Evolutionary conservation across 1,140 invertebrate genomes (phyloP), one percentile per base, ranked within the genome.

Genomic region (Cotesia typhae): DNA sequence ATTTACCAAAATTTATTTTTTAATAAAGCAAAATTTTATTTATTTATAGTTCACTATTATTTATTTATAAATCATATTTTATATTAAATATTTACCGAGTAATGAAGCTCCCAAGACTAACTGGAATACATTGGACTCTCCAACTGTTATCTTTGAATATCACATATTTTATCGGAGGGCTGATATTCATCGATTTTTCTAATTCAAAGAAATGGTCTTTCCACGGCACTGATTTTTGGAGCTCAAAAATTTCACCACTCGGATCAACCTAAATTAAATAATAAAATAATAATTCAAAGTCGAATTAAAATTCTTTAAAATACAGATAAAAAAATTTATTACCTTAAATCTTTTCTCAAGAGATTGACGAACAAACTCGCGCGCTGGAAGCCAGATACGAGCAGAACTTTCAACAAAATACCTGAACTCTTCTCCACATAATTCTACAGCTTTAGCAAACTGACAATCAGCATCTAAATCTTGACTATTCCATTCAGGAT

Each of bases 401-500:
- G 88, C 89, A 57, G 92, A 90, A 84, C 92, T 91, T 10, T 92
- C 82, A 4, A 99, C 88, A 74, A 87, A 88, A 64, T 94, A 90
- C 4, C 89, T 72, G 83, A 99, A 98, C 86, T 99, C 97, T 37
- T 86, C 81, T 1, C 94, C 92, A 4, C 93, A 94, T 67, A 96
- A 77, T 63, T 90, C 82, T 87, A 98, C 91, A 0, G 98, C 98
- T 84, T 92, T 90, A 0, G 87, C 65, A 82, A 96, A 96, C 47
- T 88, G 77, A 67, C 88, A 86, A 75, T 92, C 86, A 12, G 87
- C 76, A 82, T 92, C 82, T 5, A 88, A 73, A 41, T 86, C 83
- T 72, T 85, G 88, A 80, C 88, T 90, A 83, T 98, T 98, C 97
- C 97, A 99, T 36, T 88, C 82, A 12, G 95, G 94, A 88, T 98